Conservation (phyloP, 1,140 invertebrate species). For the Aleiodes sp. region DNA sequence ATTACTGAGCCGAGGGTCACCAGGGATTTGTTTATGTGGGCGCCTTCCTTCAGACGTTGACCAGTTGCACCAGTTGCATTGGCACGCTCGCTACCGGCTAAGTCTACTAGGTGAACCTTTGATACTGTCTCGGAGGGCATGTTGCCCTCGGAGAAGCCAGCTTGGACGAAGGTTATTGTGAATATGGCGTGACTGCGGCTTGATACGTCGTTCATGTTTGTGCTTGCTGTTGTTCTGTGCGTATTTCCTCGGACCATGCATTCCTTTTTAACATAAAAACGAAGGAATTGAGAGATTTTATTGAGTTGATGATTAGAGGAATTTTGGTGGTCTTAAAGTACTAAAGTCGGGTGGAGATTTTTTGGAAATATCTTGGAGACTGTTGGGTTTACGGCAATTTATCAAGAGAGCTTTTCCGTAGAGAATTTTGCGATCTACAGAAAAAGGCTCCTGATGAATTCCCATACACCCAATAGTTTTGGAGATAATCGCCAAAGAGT, state of each 20-base stretch:
- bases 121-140: slow-evolving; percentile 89
- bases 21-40: slow-evolving; percentile 92
- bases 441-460: too few species aligned
- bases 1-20: slow-evolving; percentile 94
- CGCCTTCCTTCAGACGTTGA: slow-evolving; percentile 87
- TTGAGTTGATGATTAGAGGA: too few species aligned
- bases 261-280: too few species aligned
- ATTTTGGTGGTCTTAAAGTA: too few species aligned
- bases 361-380: too few species aligned
- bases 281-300: slow-evolving; percentile 30
- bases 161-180: slow-evolving; percentile 89
- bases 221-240: slow-evolving; percentile 82
- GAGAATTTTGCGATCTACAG: too few species aligned
- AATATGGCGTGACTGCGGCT: slow-evolving; percentile 97
- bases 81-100: slow-evolving; percentile 89
- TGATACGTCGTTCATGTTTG: slow-evolving; percentile 87
- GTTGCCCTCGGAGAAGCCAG: slow-evolving; percentile 79
- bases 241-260: slow-evolving; percentile 82
- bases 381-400: too few species aligned
- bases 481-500: too few species aligned
- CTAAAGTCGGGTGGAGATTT: too few species aligned
- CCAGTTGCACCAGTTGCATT: slow-evolving; percentile 88
- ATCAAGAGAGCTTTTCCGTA: too few species aligned
- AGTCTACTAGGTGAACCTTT: slow-evolving; percentile 88
- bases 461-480: too few species aligned